phyloP scores from a whole-genome alignment of 2,888 invertebrate genomes.

The Eupelmus urozonus region DNA sequence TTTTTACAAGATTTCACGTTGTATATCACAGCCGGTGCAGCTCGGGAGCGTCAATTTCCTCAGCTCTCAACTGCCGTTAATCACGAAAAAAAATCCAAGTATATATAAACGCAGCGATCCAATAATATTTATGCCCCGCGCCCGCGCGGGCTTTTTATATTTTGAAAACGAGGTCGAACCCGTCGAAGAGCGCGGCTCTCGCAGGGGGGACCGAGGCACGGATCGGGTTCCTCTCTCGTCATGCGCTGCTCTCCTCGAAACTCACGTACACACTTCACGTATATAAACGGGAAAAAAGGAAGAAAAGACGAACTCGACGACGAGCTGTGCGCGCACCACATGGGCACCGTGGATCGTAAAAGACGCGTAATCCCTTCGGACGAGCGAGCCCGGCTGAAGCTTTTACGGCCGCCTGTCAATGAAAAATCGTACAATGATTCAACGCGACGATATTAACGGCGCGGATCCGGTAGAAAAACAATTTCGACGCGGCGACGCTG shows the following conservation, averaged over 20 bases:
- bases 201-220: background rate
- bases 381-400: too few relatives aligned
- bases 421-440: too few relatives aligned
- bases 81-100: constrained; percentile 30
- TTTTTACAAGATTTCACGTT: constrained; percentile 25
- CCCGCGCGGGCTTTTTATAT: constrained; percentile 45
- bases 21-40: background rate
- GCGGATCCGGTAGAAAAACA: constrained; percentile 9
- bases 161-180: constrained; percentile 49
- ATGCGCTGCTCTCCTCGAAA: background rate
- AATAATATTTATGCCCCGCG: constrained; percentile 50
- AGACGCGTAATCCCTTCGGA: constrained; percentile 17
- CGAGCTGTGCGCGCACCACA: background rate
- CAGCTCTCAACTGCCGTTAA: constrained; percentile 31
- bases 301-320: too few relatives aligned
- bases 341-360: constrained; percentile 22
- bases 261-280: too few relatives aligned
- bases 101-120: constrained; percentile 34
- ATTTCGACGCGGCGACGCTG: too few relatives aligned
- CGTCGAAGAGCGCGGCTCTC: constrained; percentile 26
- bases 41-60: constrained; percentile 18
- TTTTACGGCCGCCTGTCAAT: too few relatives aligned
- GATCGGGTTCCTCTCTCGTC: constrained; percentile 46
- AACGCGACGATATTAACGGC: too few relatives aligned
- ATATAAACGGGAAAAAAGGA: too few relatives aligned